phyloP scores from a whole-genome alignment of 2,797 vertebrate genomes.

The Poeciliopsis infans region DNA sequence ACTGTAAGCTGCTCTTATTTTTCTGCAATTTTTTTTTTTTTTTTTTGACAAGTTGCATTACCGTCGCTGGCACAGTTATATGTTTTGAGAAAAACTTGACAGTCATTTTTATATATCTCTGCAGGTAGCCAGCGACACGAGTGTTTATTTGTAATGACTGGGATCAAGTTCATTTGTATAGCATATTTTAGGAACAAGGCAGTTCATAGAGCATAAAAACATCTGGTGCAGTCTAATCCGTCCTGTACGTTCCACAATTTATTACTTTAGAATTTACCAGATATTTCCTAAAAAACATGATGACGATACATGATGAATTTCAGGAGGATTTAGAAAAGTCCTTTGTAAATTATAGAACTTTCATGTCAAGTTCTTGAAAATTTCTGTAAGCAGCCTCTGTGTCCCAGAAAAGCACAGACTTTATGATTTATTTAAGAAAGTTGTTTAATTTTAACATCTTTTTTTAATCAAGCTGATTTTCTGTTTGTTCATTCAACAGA shows the following conservation, averaged over 20 bases:
- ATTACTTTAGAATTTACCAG: neutral
- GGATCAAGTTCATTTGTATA: too few species aligned
- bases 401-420: neutral
- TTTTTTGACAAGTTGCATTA: neutral
- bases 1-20: neutral
- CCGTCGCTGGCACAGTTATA: neutral
- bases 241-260: neutral
- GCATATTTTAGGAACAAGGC: too few species aligned
- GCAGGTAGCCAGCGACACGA: neutral
- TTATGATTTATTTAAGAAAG: neutral
- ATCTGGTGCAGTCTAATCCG: neutral
- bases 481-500: neutral
- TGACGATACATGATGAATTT: neutral
- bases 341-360: neutral
- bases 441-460: neutral
- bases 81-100: neutral
- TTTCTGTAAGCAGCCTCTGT: neutral
- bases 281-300: neutral
- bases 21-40: too few species aligned
- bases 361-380: neutral
- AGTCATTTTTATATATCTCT: neutral
- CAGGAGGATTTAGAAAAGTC: neutral
- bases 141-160: neutral
- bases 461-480: neutral
- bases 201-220: too few species aligned